Evolutionary conservation across 2,113 vertebrate genomes (phyloP), one percentile per base, ranked within the genome.

Genomic region (Eleginops maclovinus): DNA sequence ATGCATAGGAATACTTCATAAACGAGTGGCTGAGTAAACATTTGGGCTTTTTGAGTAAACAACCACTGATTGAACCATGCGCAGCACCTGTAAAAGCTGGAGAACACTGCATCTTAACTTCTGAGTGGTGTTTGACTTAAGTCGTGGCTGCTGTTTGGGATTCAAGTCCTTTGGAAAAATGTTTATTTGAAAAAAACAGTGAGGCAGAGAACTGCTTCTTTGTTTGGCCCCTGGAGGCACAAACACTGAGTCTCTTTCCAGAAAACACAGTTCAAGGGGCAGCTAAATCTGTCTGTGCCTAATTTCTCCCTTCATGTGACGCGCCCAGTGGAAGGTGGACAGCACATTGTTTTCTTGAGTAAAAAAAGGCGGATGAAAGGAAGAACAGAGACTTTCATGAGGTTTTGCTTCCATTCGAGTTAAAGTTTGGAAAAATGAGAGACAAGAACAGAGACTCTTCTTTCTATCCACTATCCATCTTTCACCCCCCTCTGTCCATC

Each of bases 121-220:
- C 68, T 55, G 83, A 90, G 90, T 87, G 87, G 51, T 91, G 91
- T 91, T 91, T 91, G 92, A 91, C 86, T 92, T 68, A 67, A 84
- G 74, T 84, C 64, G 70, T 40, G 72, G 92, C 90, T 93, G 91
- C 90, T 88, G 91, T 90, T 92, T 92, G 83, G 83, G 87, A 91
- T 90, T 90, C 76, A 84, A 81, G 87, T 92, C 87, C 88, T 91
- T 86, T 89, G 83, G 82, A 90, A 92, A 90, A 86, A 87, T 92
- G 88, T 93, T 93, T 92, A 92, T 92, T 92, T 88, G 67, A 81
- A 74, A 80, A 77, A 86, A 86, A 84, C 54, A 82, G 72, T 58
- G 17, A 84, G 79, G 77, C 70, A 75, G 62, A 83, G 83, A 87
- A 77, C 76, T 60, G 76, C 79, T 79, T 82, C 77, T 90, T 83